These are phyloP conservation scores for Augiades crinisus DNA, from an alignment of 2,888 invertebrate genomes.

Conservation along the genomic window DNA sequence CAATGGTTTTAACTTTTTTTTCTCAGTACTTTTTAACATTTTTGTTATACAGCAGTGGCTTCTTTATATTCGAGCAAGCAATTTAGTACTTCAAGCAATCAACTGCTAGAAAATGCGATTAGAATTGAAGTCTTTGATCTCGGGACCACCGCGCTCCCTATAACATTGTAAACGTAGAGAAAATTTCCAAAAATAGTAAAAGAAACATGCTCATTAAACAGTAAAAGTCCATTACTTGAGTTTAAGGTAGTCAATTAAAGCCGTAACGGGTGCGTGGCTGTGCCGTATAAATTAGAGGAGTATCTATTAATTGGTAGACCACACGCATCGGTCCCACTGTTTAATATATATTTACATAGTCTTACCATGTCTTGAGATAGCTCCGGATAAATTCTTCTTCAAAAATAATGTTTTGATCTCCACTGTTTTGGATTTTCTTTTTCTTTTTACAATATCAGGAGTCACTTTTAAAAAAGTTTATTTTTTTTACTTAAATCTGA, in stretches of 20 bases:
- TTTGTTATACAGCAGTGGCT: too few species aligned
- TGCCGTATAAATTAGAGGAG: constrained; percentile 56
- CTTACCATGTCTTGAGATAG: neutral
- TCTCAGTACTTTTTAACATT: too few species aligned
- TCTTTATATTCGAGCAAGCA: too few species aligned
- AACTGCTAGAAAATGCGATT: constrained; percentile 8
- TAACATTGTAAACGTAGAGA: constrained; percentile 21
- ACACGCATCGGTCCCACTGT: constrained; percentile 52
- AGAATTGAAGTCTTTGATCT: constrained; percentile 5
- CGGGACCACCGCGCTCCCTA: constrained; percentile 18
- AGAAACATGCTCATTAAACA: constrained; percentile 28
- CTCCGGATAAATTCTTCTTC: neutral
- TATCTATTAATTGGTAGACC: constrained; percentile 66
- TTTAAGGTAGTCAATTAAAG: constrained; percentile 38
- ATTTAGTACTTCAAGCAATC: neutral
- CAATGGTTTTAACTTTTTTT: too few species aligned
- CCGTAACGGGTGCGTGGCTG: constrained; percentile 33
- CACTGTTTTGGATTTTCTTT: too few species aligned
- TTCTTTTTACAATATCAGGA: too few species aligned
- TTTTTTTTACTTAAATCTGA: too few species aligned
- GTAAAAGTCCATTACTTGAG: constrained; percentile 27
- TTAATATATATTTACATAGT: constrained; percentile 12
- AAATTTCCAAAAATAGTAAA: constrained; percentile 27
- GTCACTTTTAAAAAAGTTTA: too few species aligned
- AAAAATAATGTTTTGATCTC: neutral